Base-by-base conservation (phyloP, 2,113 vertebrate species). In the Coturnix japonica region DNA sequence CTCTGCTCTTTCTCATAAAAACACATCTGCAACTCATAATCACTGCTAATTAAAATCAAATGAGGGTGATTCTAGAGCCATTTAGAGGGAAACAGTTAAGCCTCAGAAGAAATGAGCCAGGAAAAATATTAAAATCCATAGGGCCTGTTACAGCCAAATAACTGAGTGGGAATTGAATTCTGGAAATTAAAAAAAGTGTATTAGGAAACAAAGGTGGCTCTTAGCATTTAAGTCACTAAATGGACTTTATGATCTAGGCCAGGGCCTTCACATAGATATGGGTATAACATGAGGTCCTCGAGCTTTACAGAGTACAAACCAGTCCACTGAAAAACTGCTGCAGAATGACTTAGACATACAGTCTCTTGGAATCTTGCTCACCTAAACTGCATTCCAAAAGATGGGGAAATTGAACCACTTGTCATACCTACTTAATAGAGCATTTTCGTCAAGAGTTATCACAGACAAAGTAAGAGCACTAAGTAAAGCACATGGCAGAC, bases 31-130 rank as follows among this genome's bases (percentile, higher is more conserved):
- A 79, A 89, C 39, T 93, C 85, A 71, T 23, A 72, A 53, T 59
- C 84, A 85, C 39, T 33, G 44, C 30, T 72, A 75, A 93, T 53
- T 81, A 72, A 91, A 85, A 87, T 72, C 81, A 94, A 63, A 85
- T 81, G 81, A 56, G 37, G n/a, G 26, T 69, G 57, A 91, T 69
- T 87, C 82, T 60, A 87, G 3, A 70, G 64, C 39, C 31, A 82
- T 19, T 28, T 69, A 80, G 67, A 91, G 79, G 26, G 46, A 71
- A 54, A 72, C 26, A 20, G 35, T 54, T 31, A 39, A 30, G 26
- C 47, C 33, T 71, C 35, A 39, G 13, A 39, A 49, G 78, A 96
- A 91, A 85, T 5, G 20, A 89, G 87, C 3, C 54, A 65, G 49
- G n/a, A 79, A 91, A 89, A 87, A 91, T 5, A 93, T 53, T 28